Evolutionary conservation across 2,797 vertebrate species (phyloP).

Genomic region (Scolopax bukidnonensis): DNA sequence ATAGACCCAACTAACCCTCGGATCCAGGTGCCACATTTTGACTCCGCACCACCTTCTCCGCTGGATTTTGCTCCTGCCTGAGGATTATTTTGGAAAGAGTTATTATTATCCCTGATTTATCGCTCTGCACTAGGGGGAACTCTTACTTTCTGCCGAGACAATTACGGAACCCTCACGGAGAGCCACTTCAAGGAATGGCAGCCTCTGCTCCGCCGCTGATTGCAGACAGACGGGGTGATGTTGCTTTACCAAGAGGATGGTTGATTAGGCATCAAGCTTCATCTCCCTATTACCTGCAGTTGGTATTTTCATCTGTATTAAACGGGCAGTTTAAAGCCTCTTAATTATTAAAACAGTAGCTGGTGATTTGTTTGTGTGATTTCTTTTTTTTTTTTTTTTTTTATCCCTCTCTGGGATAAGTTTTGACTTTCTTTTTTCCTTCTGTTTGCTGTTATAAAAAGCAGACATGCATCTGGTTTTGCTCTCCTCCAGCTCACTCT

Average conservation of each 20-base stretch:
- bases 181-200: slow-evolving; percentile 66
- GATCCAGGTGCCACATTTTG: slow-evolving; percentile 67
- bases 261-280: background rate
- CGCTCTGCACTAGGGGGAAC: slow-evolving; percentile 72
- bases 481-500: background rate
- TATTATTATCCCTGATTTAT: slow-evolving; percentile 80
- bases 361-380: background rate
- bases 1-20: slow-evolving; percentile 31
- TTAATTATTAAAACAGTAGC: slow-evolving; percentile 14
- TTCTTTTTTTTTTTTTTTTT: background rate
- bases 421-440: background rate
- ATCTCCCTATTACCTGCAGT: background rate
- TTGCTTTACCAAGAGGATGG: background rate
- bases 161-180: slow-evolving; percentile 68
- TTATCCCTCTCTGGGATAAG: background rate
- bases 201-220: slow-evolving; percentile 32
- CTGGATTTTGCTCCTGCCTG: slow-evolving; percentile 75
- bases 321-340: background rate
- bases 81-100: slow-evolving; percentile 81
- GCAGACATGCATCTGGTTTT: background rate
- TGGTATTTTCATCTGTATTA: background rate
- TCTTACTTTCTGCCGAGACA: slow-evolving; percentile 70
- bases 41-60: slow-evolving; percentile 67
- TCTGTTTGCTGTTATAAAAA: background rate
- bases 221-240: background rate